phyloP scores from a whole-genome alignment of 1,140 invertebrate genomes.

The Procambarus clarkii region DNA sequence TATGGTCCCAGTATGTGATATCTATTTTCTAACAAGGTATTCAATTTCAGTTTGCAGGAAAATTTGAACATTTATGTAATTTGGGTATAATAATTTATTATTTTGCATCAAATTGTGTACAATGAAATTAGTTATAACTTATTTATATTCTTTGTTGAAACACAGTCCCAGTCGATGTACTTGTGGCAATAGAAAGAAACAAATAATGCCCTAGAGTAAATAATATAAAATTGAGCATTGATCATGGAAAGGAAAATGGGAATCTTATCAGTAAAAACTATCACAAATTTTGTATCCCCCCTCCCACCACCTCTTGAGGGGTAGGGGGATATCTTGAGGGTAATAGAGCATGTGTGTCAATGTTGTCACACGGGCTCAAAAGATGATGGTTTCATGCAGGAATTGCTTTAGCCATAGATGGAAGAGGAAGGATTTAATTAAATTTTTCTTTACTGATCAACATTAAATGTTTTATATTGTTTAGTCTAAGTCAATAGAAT shows the following conservation, averaged over 20 bases:
- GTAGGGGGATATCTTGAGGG: too few species aligned
- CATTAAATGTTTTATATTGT: slow-evolving; percentile 50
- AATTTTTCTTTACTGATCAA: slow-evolving; percentile 43
- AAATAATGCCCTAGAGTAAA: slow-evolving; percentile 33
- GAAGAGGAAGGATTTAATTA: slow-evolving; percentile 17
- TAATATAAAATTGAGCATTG: slow-evolving; percentile 42
- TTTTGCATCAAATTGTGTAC: background rate
- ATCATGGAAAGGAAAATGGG: slow-evolving; percentile 18
- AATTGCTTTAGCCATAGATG: slow-evolving; percentile 47
- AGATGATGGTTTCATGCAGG: slow-evolving; percentile 24
- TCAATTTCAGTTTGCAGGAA: too few species aligned
- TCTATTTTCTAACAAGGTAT: too few species aligned
- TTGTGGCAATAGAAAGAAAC: slow-evolving; percentile 38
- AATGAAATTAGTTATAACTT: slow-evolving; percentile 3
- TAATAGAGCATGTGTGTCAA: too few species aligned
- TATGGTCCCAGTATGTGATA: background rate
- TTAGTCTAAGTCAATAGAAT: slow-evolving; percentile 62
- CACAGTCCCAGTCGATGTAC: slow-evolving; percentile 36
- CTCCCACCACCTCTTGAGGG: too few species aligned
- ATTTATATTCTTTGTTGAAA: slow-evolving; percentile 14
- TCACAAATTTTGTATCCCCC: too few species aligned
- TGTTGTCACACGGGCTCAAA: slow-evolving; percentile 11
- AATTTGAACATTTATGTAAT: too few species aligned
- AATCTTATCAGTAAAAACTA: slow-evolving; percentile 2
- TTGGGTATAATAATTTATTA: background rate